Percentiles rank a stretch among this genome's conserved stretches.
Conservation (phyloP, 2,113 vertebrate genomes). For the Protobothrops flavoviridis region DNA sequence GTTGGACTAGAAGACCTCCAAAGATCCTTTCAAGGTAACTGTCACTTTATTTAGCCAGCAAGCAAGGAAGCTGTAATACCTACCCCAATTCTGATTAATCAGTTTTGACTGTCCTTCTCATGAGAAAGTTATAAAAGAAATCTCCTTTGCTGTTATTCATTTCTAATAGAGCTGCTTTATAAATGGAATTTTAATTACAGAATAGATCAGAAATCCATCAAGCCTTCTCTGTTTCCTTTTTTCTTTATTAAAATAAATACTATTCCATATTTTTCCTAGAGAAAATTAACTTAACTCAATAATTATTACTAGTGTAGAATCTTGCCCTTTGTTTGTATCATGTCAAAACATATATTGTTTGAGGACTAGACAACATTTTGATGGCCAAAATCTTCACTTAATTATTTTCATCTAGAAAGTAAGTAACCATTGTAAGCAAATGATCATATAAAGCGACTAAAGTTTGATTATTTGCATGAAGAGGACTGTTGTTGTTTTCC, state of each 20-base stretch:
- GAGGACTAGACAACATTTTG: background rate
- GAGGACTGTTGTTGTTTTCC: background rate
- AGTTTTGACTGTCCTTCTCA: background rate
- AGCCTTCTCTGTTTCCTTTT: background rate
- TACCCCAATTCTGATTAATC: background rate
- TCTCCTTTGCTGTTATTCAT: background rate
- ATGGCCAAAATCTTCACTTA: background rate
- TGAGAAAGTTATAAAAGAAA: background rate
- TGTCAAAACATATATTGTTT: background rate
- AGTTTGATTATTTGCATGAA: background rate
- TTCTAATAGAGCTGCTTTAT: background rate
- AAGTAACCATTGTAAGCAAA: background rate
- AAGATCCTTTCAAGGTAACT: background rate
- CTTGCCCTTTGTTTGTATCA: background rate
- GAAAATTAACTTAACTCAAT: background rate
- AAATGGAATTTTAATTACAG: background rate
- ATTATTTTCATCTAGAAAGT: background rate
- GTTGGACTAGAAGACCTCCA: too few species aligned
- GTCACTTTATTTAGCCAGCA: background rate
- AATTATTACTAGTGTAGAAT: background rate
- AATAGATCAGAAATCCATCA: background rate
- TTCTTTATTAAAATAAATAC: background rate
- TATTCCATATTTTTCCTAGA: background rate
- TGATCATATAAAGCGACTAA: background rate
- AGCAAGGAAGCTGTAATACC: slow-evolving; percentile 2